A percentile compares a stretch with the other conserved stretches of the same genome.
These are phyloP conservation scores for Koerneria pararmatus DNA, from an alignment of 2,888 invertebrate species.

Conservation along the genomic window DNA sequence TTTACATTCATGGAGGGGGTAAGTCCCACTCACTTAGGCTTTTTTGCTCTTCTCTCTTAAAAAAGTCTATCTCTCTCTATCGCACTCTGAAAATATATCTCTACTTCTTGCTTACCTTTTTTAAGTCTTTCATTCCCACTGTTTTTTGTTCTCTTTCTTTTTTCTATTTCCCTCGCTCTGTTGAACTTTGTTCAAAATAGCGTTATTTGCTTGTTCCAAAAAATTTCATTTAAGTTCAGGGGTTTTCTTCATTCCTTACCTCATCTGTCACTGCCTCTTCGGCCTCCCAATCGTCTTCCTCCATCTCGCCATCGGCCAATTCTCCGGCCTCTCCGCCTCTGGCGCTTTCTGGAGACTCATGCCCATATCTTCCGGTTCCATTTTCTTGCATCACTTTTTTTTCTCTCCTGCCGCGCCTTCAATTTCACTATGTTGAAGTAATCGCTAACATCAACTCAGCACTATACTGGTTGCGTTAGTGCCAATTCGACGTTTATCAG, in stretches of 20 bases:
- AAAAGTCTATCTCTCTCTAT: too few relatives aligned
- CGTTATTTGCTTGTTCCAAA: conserved; percentile 7
- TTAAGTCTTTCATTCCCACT: not conserved
- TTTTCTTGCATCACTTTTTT: not conserved
- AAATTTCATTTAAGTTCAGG: conserved; percentile 28
- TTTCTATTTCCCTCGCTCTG: too few relatives aligned
- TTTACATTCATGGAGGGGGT: conserved; percentile 51
- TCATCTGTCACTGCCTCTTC: conserved; percentile 48
- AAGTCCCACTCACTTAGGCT: not conserved
- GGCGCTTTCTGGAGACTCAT: conserved; percentile 53
- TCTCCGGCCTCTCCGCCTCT: conserved; percentile 46
- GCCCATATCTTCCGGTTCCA: conserved; percentile 27
- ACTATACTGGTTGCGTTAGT: too few relatives aligned
- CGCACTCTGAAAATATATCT: too few relatives aligned
- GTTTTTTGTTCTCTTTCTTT: too few relatives aligned
- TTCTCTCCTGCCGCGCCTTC: too few relatives aligned
- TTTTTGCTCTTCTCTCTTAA: too few relatives aligned
- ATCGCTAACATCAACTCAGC: too few relatives aligned
- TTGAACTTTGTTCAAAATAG: too few relatives aligned
- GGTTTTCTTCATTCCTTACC: conserved; percentile 55
- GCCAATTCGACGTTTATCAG: too few relatives aligned
- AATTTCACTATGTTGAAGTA: too few relatives aligned
- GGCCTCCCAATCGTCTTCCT: conserved; percentile 56
- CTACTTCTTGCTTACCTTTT: not conserved
- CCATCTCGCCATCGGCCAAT: conserved; percentile 54